Conservation (phyloP, 1,140 invertebrate genomes). For the Rhopalosiphum maidis region DNA sequence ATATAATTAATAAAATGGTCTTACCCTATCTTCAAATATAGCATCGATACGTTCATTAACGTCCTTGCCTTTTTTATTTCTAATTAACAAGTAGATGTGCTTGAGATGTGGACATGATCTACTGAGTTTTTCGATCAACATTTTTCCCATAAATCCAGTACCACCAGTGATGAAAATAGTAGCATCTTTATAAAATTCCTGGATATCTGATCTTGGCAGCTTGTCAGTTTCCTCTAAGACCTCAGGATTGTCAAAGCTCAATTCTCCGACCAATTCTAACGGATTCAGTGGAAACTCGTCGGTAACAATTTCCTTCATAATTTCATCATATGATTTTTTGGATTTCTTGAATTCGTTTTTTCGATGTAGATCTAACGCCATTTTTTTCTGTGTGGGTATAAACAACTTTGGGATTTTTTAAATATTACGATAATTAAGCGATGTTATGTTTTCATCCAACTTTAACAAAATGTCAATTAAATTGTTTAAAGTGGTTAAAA, state of each 20-base stretch:
- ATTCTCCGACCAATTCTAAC: conserved; percentile 56
- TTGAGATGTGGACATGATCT: conserved; percentile 77
- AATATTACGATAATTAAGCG: background rate
- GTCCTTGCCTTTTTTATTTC: conserved; percentile 79
- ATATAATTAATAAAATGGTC: conserved; percentile 60
- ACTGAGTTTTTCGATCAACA: conserved; percentile 82
- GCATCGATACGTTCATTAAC: conserved; percentile 73
- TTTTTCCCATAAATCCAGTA: conserved; percentile 87
- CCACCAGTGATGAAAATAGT: conserved; percentile 78
- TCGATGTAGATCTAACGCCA: conserved; percentile 58
- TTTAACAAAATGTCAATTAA: background rate
- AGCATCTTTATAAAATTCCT: conserved; percentile 64
- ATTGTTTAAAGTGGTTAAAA: background rate
- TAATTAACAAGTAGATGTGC: conserved; percentile 78
- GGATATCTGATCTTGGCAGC: conserved; percentile 64
- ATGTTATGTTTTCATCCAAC: background rate
- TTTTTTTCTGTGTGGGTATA: background rate
- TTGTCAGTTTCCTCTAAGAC: background rate
- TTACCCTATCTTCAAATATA: conserved; percentile 74
- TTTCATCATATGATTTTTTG: conserved; percentile 37
- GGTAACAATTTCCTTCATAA: conserved; percentile 56
- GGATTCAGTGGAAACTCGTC: conserved; percentile 58
- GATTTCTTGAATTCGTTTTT: conserved; percentile 42
- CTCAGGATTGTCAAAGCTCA: conserved; percentile 56
- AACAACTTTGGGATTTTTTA: background rate